Conservation (phyloP, 1,140 invertebrate genomes). For the Cyclargus thomasi region DNA sequence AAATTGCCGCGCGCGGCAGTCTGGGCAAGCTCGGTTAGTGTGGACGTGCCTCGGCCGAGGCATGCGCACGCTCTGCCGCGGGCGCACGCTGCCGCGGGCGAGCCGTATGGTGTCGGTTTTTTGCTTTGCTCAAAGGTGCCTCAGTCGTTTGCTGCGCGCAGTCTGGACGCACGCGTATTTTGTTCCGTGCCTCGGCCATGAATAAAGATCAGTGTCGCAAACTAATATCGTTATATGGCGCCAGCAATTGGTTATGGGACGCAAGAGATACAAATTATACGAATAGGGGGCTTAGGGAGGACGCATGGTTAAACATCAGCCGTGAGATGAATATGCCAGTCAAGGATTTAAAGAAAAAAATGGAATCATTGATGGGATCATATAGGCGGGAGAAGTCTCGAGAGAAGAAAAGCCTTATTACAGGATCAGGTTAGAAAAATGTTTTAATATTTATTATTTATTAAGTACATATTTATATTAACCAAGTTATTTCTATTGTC, state of each 20-base stretch:
- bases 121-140: conserved; percentile 26
- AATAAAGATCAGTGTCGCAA: conserved; percentile 16
- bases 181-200: conserved; percentile 25
- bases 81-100: conserved; percentile 19
- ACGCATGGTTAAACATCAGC: conserved; percentile 23
- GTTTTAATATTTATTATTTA: background rate
- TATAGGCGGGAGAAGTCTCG: conserved; percentile 37
- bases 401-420: conserved; percentile 32
- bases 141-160: conserved; percentile 25
- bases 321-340: conserved; percentile 28
- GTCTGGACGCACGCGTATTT: conserved; percentile 22
- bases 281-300: conserved; percentile 27
- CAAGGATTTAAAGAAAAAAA: conserved; percentile 35
- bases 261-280: conserved; percentile 28
- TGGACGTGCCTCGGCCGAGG: too few relatives aligned
- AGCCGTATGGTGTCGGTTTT: conserved; percentile 23
- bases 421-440: conserved; percentile 30
- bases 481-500: too few relatives aligned
- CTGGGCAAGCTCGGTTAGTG: too few relatives aligned
- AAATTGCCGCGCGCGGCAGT: too few relatives aligned
- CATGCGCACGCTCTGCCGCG: too few relatives aligned
- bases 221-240: conserved; percentile 3
- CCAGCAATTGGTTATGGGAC: conserved; percentile 24
- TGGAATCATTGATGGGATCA: conserved; percentile 34
- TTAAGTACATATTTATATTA: too few relatives aligned